Base-by-base conservation (phyloP, 1,140 invertebrate species). In the Drosophila bocqueti region DNA sequence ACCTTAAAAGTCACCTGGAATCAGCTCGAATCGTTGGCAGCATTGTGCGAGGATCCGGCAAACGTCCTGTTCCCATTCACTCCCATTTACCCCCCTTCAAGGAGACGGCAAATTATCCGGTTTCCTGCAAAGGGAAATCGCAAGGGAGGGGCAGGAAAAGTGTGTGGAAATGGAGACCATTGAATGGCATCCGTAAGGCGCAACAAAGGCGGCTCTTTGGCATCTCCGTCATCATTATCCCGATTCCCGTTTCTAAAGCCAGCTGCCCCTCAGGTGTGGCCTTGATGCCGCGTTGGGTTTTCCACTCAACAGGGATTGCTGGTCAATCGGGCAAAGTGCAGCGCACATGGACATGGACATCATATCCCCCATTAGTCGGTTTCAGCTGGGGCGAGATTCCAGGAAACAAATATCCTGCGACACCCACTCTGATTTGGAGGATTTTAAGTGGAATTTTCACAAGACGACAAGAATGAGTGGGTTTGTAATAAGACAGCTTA, bases 51-150 rank as follows among this genome's bases (percentile, higher is more conserved):
- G 15, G 54, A 57, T 57, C 54, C 21, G 34, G 52, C 18, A n/a
- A 21, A 49, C 40, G 57, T 29, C 47, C 36, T 52, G 21, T 24
- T 21, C 2, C 52, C 61, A 75, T 38, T 50, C 42, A 46, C 50
- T 73, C 10, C 3, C 31, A 34, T 21, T 29, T 8, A 2, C 16
- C 7, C 8, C n/a, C n/a, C n/a, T 4, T 42, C 29, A 40, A 40
- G 24, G 62, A 40, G 54, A 31, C 42, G 34, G 55, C 74, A 77
- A 77, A 77, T 77, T 77, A 77, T 77, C 64, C 75, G 74, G 63
- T 77, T 69, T 47, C 55, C 57, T 42, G 16, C n/a, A 24, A 24
- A 63, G 18, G 67, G 40, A 66, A 69, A 31, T 18, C 24, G 10
- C 16, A 10, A 8, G 29, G 13, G 11, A 1, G 15, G 7, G 1